phyloP scores from a whole-genome alignment of 2,797 vertebrate species.

The Petrocephalus sullivani region DNA sequence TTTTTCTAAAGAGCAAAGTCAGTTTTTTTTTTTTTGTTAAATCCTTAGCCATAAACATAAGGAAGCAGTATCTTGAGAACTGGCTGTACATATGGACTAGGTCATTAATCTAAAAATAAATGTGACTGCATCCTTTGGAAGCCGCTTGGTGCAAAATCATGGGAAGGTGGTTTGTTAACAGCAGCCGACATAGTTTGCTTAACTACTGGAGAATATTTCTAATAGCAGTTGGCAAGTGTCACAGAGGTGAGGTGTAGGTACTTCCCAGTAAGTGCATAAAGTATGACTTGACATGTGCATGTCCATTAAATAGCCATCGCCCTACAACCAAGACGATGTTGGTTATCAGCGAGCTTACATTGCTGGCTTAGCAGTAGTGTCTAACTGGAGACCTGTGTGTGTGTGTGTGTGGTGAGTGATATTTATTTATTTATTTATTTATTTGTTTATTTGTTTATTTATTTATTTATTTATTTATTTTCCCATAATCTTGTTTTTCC shows the following conservation, averaged over 20 bases:
- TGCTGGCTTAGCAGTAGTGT: not conserved
- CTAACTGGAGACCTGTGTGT: not conserved
- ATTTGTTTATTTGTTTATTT: not conserved
- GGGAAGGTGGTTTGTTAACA: not conserved
- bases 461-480: not conserved
- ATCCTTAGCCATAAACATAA: not conserved
- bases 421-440: too few species aligned
- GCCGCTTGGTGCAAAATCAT: not conserved
- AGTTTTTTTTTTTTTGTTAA: not conserved
- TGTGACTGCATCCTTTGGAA: not conserved
- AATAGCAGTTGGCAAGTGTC: not conserved
- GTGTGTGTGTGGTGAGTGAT: not conserved
- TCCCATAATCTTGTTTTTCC: not conserved
- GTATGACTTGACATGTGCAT: not conserved
- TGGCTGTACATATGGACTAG: not conserved
- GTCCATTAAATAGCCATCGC: not conserved
- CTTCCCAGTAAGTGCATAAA: not conserved
- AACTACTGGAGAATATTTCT: not conserved
- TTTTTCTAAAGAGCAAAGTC: not conserved
- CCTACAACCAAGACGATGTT: not conserved
- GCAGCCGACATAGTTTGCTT: not conserved
- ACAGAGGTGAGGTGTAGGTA: not conserved
- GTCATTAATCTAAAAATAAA: constrained; percentile 10
- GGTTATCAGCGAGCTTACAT: not conserved
- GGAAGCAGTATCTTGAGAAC: not conserved